Percentiles rank a stretch among this genome's conserved stretches.
These are phyloP conservation scores for Lepidocyrtoides sp. DNA, from an alignment of 2,888 invertebrate species.

Conservation along the genomic window DNA sequence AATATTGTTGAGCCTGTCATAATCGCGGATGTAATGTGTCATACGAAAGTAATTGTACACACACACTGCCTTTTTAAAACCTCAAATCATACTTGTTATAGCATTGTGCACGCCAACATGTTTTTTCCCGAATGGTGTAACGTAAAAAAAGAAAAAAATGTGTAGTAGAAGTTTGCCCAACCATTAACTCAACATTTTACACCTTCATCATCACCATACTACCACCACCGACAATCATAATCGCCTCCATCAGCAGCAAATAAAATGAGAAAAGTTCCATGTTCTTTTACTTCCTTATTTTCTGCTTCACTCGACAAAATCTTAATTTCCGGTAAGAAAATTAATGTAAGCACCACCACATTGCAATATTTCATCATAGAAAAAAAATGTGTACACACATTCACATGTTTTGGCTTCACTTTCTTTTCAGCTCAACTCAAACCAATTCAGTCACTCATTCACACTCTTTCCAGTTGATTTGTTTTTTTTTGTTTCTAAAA, in stretches of 20 bases:
- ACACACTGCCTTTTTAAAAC: background rate
- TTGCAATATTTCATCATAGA: constrained; percentile 52
- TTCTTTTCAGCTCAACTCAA: no score
- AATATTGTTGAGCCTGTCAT: constrained; percentile 8
- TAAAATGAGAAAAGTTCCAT: background rate
- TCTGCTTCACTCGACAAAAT: constrained; percentile 56
- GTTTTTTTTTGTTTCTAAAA: background rate
- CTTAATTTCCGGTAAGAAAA: constrained; percentile 78
- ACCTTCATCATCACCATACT: constrained; percentile 23
- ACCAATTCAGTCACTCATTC: background rate
- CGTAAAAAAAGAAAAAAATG: no score
- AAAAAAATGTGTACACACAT: background rate
- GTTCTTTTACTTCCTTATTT: background rate
- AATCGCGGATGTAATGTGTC: constrained; percentile 54
- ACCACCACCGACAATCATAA: background rate
- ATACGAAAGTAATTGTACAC: background rate
- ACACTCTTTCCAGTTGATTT: background rate
- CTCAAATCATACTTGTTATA: background rate
- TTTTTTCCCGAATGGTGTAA: background rate
- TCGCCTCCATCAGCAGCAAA: background rate
- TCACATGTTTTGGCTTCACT: no score
- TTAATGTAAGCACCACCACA: constrained; percentile 62
- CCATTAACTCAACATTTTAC: constrained; percentile 58
- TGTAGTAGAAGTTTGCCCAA: background rate
- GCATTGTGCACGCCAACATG: background rate